phyloP scores from a whole-genome alignment of 2,113 vertebrate species.

The Pogonocichla stellata region DNA sequence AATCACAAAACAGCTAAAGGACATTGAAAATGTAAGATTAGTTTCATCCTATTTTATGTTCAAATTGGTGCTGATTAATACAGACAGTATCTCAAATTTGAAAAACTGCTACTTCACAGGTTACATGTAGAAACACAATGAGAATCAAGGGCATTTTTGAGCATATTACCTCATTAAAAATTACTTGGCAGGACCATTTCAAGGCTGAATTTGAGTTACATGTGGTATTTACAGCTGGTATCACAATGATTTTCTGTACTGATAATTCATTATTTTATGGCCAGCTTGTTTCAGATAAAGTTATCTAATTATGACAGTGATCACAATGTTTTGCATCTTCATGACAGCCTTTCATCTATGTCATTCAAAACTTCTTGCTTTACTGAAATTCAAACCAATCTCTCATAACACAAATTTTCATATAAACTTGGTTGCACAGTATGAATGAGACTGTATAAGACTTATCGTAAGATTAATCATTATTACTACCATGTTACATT shows the following conservation, averaged over 20 bases:
- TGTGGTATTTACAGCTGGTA: slow-evolving; percentile 68
- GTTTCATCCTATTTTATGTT: slow-evolving; percentile 72
- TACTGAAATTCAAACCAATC: slow-evolving; percentile 45
- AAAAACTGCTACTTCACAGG: slow-evolving; percentile 6
- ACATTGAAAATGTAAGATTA: slow-evolving; percentile 68
- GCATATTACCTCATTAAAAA: slow-evolving; percentile 45
- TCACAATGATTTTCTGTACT: slow-evolving; percentile 53
- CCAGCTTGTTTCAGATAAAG: slow-evolving; percentile 65
- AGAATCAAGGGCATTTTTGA: background rate
- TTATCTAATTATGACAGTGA: slow-evolving; percentile 61
- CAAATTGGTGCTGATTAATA: slow-evolving; percentile 54
- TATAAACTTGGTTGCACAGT: background rate
- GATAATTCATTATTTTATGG: slow-evolving; percentile 69
- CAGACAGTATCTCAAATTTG: slow-evolving; percentile 36
- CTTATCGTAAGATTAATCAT: background rate
- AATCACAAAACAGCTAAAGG: slow-evolving; percentile 64
- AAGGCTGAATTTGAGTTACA: slow-evolving; percentile 70
- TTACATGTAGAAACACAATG: background rate
- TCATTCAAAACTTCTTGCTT: slow-evolving; percentile 57
- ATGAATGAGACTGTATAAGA: background rate
- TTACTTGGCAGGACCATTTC: slow-evolving; percentile 56
- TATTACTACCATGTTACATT: background rate
- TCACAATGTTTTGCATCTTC: slow-evolving; percentile 69
- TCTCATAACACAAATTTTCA: slow-evolving; percentile 35
- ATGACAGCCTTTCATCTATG: slow-evolving; percentile 53